Evolutionary conservation across 2,888 invertebrate genomes (phyloP).

Genomic region (Rhaphigaster nebulosa): DNA sequence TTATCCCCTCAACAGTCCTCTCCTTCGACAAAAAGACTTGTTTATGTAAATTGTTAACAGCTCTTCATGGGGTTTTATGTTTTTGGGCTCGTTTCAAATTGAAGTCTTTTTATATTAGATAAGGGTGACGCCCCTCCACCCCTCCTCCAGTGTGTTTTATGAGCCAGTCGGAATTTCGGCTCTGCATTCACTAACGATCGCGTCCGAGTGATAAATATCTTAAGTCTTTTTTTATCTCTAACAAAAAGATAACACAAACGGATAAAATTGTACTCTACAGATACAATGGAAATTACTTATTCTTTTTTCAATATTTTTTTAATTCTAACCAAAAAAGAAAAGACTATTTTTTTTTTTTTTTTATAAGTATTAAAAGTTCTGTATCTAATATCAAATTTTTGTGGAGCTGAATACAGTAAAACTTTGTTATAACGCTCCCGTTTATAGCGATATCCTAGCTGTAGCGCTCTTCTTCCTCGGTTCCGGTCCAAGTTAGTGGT

Average conservation of each 20-base stretch:
- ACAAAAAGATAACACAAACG: slow-evolving; percentile 38
- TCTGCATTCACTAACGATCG: slow-evolving; percentile 56
- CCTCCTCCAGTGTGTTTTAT: slow-evolving; percentile 56
- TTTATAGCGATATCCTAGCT: no score
- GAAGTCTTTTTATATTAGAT: slow-evolving; percentile 61
- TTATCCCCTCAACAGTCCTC: slow-evolving; percentile 46
- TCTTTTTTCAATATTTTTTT: not conserved
- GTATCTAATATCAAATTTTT: no score
- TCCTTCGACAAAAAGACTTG: slow-evolving; percentile 59
- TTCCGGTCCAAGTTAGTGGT: no score
- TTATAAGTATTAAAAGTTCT: no score
- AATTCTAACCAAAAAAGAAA: no score
- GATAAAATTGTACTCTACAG: not conserved
- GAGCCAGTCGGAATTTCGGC: slow-evolving; percentile 56
- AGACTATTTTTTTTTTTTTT: no score
- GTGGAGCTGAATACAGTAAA: no score
- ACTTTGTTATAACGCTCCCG: no score
- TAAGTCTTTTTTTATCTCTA: slow-evolving; percentile 49
- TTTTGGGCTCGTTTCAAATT: slow-evolving; percentile 62
- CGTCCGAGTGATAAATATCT: slow-evolving; percentile 55
- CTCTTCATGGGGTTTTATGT: slow-evolving; percentile 60
- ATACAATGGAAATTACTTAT: not conserved
- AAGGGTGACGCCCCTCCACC: slow-evolving; percentile 58
- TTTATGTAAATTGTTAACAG: slow-evolving; percentile 61
- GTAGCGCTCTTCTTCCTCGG: no score